Percentiles rank a stretch among this genome's conserved stretches.
Conservation (phyloP, 1,140 invertebrate genomes). For the Panagrolaimus sp. region DNA sequence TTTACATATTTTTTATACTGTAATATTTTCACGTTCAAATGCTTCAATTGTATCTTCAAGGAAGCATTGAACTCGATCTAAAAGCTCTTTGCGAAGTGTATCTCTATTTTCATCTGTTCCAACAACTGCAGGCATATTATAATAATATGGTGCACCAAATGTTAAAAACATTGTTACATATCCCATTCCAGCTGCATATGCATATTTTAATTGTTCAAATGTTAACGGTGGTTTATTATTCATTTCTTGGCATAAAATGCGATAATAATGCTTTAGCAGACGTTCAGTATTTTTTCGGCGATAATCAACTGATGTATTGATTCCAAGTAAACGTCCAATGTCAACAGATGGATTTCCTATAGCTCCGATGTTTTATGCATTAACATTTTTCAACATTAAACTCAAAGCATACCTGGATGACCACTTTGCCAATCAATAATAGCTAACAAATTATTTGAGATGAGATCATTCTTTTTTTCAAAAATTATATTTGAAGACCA, state of each 20-base stretch:
- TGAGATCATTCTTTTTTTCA: slow-evolving; percentile 29
- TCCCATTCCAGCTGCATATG: slow-evolving; percentile 18
- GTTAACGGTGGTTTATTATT: slow-evolving; percentile 29
- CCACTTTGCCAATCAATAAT: slow-evolving; percentile 46
- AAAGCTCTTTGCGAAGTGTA: slow-evolving; percentile 24
- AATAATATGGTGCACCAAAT: slow-evolving; percentile 40
- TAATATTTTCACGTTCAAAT: background rate
- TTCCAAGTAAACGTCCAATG: slow-evolving; percentile 27
- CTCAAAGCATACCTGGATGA: too few species aligned
- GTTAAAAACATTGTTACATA: slow-evolving; percentile 18
- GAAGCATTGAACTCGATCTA: slow-evolving; percentile 30
- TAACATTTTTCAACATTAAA: too few species aligned
- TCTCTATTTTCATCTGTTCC: slow-evolving; percentile 18
- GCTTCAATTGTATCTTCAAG: slow-evolving; percentile 27
- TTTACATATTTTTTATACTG: background rate
- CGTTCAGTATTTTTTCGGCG: slow-evolving; percentile 34
- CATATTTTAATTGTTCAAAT: slow-evolving; percentile 20
- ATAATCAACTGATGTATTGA: slow-evolving; percentile 36
- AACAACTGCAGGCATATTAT: slow-evolving; percentile 35
- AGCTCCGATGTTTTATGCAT: too few species aligned
- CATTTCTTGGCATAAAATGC: slow-evolving; percentile 29
- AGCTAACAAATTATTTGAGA: slow-evolving; percentile 26
- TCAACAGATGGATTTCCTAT: slow-evolving; percentile 39
- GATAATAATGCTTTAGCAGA: slow-evolving; percentile 26
- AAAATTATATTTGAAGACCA: slow-evolving; percentile 43